phyloP scores from a whole-genome alignment of 2,888 invertebrate species.

The Masnerella sp. region DNA sequence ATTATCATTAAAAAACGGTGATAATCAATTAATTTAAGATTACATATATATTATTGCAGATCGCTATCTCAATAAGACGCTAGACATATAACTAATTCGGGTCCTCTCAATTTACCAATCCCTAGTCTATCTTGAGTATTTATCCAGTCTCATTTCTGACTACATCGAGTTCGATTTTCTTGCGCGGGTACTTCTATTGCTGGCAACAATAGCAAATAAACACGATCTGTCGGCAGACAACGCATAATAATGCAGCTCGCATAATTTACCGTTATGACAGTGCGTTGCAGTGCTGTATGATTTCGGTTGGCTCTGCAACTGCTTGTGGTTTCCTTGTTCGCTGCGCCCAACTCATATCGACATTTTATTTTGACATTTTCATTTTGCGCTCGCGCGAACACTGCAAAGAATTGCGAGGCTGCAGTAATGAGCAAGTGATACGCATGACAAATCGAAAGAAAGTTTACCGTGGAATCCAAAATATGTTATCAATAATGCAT shows the following conservation, averaged over 20 bases:
- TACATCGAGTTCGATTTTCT: too few relatives aligned
- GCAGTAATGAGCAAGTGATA: slow-evolving; percentile 35
- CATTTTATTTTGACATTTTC: slow-evolving; percentile 46
- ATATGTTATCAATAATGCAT: slow-evolving; percentile 60
- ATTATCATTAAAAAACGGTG: too few relatives aligned
- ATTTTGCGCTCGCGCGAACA: slow-evolving; percentile 34
- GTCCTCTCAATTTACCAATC: too few relatives aligned
- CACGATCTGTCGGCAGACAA: slow-evolving; percentile 35
- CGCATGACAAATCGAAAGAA: slow-evolving; percentile 33
- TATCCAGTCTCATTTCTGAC: too few relatives aligned
- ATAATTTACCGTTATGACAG: slow-evolving; percentile 44
- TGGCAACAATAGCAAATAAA: slow-evolving; percentile 33
- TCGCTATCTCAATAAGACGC: too few relatives aligned
- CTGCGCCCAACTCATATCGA: slow-evolving; percentile 23
- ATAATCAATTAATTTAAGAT: too few relatives aligned
- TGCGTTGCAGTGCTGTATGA: slow-evolving; percentile 27
- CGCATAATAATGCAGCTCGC: slow-evolving; percentile 35
- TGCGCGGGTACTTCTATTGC: slow-evolving; percentile 36
- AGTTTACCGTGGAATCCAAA: slow-evolving; percentile 40
- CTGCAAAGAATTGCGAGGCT: slow-evolving; percentile 26
- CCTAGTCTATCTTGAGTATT: too few relatives aligned
- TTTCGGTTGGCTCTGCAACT: slow-evolving; percentile 41
- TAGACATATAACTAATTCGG: too few relatives aligned
- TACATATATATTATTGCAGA: too few relatives aligned
- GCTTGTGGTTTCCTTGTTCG: slow-evolving; percentile 26